Percentiles rank a stretch among this genome's conserved stretches.
These are phyloP conservation scores for Alexandromys fortis DNA, from an alignment of 2,113 vertebrate species.

Conservation along the genomic window DNA sequence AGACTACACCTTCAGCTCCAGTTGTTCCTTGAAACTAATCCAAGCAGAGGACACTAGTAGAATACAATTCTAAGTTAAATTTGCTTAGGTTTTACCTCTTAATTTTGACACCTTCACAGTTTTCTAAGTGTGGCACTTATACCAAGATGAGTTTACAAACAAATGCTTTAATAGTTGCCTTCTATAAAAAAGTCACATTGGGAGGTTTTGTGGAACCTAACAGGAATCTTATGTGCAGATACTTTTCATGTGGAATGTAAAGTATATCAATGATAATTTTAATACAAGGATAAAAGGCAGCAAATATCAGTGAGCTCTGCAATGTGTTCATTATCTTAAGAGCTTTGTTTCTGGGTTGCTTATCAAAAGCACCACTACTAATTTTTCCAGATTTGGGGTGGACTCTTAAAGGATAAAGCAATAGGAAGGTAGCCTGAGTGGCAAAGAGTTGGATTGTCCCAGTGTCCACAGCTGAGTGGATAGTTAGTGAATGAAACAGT, in stretches of 20 bases:
- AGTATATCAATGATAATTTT: neutral
- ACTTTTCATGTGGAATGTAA: slow-evolving; percentile 20
- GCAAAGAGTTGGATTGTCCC: neutral
- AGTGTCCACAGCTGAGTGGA: neutral
- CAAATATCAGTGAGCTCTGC: neutral
- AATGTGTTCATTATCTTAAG: neutral
- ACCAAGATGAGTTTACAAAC: slow-evolving; percentile 36
- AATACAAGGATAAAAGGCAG: slow-evolving; percentile 13
- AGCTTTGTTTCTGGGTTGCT: neutral
- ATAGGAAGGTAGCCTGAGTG: neutral
- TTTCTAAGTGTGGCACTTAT: slow-evolving; percentile 7
- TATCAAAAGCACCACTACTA: neutral
- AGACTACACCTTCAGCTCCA: neutral
- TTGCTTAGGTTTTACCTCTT: neutral
- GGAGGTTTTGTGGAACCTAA: slow-evolving; percentile 40
- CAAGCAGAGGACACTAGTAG: neutral
- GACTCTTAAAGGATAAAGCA: slow-evolving; percentile 22
- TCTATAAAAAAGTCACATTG: slow-evolving; percentile 29
- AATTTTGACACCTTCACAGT: slow-evolving; percentile 39
- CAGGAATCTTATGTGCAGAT: slow-evolving; percentile 46
- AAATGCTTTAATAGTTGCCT: slow-evolving; percentile 36
- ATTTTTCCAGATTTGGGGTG: neutral
- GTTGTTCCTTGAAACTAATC: slow-evolving; percentile 29
- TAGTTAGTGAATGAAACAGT: neutral
- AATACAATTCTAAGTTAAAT: slow-evolving; percentile 24